Base-by-base conservation (phyloP, 2,113 vertebrate species). In the Macrotus californicus region DNA sequence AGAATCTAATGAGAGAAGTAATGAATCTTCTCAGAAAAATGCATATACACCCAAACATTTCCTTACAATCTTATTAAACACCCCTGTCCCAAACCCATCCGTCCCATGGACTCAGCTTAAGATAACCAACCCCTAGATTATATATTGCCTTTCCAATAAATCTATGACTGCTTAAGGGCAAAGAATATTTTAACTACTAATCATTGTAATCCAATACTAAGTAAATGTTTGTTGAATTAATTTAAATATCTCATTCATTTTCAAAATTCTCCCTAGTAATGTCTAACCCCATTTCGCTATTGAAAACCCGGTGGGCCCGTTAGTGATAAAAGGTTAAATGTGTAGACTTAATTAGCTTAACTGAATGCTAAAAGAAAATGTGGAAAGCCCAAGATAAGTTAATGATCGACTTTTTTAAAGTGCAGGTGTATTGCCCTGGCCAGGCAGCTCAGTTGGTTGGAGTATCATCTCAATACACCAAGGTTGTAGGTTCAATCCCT, bases 1-100 rank as follows among this genome's bases (percentile, higher is more conserved):
- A 91, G 31, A 87, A 64, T 77, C 43, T 64, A 84, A 72, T 64
- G 43, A 46, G 26, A 70, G 13, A 26, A 79, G 13, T 26, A 72
- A 91, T 77, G 41, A 88, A 84, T 88, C 41, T 91, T 83, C 61
- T 79, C 52, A 70, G 92, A 84, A 94, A 83, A 77, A 88, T 61
- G 84, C 11, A 61, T 54, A 72, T 41, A 75, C 14, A 46, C 26
- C 31, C 41, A 26, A 22, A 77, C 54, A 61, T 94, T 87, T 77
- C 43, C 36, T 39, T 70, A 16, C 1, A 6, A 72, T 56, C 31
- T 83, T 70, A 94, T 46, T 70, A 81, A 88, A 77, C 36, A 72
- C 18, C 14, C 36, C 29, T 75, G 29, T n/a, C 41, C 56, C 43
- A 77, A 76, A n/a, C 8, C 70, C 59, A 77, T 52, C 24, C 43